Base-by-base conservation (phyloP, 64 coral and sea anemone species). In the Pocillopora verrucosa region DNA sequence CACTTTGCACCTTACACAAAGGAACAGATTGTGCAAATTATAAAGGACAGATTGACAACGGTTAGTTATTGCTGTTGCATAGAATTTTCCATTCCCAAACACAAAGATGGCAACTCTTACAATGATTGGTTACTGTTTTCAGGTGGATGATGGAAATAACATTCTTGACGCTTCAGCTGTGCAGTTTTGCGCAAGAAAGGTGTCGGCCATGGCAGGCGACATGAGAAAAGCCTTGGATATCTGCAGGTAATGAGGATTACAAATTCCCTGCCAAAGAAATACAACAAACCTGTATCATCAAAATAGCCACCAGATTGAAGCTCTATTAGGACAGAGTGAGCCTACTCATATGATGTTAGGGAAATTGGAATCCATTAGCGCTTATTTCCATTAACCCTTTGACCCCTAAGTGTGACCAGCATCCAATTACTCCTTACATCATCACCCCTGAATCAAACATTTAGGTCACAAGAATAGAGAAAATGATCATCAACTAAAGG, bases 131-230 rank as follows among this genome's bases (percentile, higher is more conserved):
- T 59, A 26, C 15, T 72, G n/a, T 72, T 51, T 94, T 34, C 10
- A 99, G 86, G 84, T 76, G 11, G 78, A 88, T 10, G 84, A 73
- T 36, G 61, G 89, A 36, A 94, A 16, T 25, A 69, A 88, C n/a
- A 36, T 99, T 67, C 84, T 92, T 68, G 97, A 99, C n/a, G 24
- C 75, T 30, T 80, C 88, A 76, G 97, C 97, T 67, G 72, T 99
- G n/a, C 97, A 95, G 89, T 99, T 99, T 65, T 99, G 97, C 93
- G 97, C 97, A n/a, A 95, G 91, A 34, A 99, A 99, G 82, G 94
- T 99, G n/a, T 91, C 97, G 12, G 94, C 97, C 14, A 86, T 99
- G 84, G 94, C 97, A 35, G 97, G 97, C 25, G 97, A 99, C 64
- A 99, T 99, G 94, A 89, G 97, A 41, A 99, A 99, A 38, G 97